A percentile compares a stretch with the other conserved stretches of the same genome.
Evolutionary conservation across 2,113 vertebrate genomes (phyloP).

Genomic region (Asarcornis scutulata): DNA sequence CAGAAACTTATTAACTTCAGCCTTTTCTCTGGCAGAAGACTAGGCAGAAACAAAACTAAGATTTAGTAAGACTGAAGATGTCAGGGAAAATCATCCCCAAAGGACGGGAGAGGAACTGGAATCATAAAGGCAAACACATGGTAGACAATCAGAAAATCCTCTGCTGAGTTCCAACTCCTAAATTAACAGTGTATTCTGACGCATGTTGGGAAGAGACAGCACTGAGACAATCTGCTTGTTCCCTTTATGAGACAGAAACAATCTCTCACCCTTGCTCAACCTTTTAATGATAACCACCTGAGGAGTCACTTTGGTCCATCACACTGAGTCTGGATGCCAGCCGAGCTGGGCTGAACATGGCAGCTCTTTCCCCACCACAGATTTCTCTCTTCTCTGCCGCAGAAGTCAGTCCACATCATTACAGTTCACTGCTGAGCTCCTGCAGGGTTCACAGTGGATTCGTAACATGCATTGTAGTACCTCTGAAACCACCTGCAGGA

Average conservation of each 20-base stretch:
- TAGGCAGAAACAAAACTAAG: background rate
- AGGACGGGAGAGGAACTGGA: conserved; percentile 7
- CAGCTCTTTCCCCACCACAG: background rate
- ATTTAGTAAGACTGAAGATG: background rate
- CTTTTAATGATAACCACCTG: background rate
- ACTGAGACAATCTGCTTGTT: background rate
- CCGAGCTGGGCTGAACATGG: fast-evolving
- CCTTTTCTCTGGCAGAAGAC: background rate
- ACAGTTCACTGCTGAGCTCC: background rate
- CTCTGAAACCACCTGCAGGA: background rate
- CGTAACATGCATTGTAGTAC: background rate
- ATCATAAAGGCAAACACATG: conserved; percentile 32
- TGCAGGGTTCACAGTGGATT: background rate
- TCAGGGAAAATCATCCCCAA: conserved; percentile 2
- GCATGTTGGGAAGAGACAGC: background rate
- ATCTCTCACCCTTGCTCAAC: background rate
- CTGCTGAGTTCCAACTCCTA: background rate
- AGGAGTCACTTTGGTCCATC: background rate
- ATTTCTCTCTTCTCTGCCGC: background rate
- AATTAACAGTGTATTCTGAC: conserved; percentile 25
- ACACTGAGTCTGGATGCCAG: background rate
- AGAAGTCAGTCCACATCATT: background rate
- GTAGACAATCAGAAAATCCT: conserved; percentile 33
- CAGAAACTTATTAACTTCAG: background rate
- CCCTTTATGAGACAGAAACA: conserved; percentile 23